These are phyloP conservation scores for Labrus mixtus DNA, from an alignment of 2,113 vertebrate genomes.

Conservation along the genomic window DNA sequence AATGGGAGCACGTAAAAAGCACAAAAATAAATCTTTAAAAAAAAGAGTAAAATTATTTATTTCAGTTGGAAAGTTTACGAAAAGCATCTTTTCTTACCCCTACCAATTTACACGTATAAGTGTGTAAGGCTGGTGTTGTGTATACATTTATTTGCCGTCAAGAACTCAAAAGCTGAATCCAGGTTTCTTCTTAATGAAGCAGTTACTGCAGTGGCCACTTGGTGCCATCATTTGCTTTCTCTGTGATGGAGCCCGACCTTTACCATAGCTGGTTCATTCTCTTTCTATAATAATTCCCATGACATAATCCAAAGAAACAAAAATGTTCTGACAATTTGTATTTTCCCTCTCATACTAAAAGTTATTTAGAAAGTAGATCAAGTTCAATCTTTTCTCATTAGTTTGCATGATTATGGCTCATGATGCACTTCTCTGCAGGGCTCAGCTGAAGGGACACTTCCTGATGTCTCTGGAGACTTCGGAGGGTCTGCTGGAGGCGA, in stretches of 20 bases:
- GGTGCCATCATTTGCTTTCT: neutral
- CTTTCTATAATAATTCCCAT: no score
- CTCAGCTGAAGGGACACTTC: slow-evolving; percentile 88
- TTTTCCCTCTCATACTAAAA: neutral
- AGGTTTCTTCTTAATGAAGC: neutral
- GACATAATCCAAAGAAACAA: neutral
- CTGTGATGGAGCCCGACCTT: neutral
- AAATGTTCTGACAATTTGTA: neutral
- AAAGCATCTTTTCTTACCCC: no score
- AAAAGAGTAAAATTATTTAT: no score
- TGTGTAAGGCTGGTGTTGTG: no score
- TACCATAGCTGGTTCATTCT: neutral
- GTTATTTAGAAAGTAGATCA: neutral
- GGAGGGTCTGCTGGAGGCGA: slow-evolving; percentile 88
- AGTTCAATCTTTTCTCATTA: neutral
- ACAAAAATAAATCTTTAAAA: no score
- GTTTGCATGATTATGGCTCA: neutral
- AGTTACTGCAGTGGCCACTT: neutral
- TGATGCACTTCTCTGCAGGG: slow-evolving; percentile 75
- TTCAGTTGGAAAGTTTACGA: no score
- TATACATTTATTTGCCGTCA: no score
- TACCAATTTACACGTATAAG: no score
- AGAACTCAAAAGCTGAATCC: neutral
- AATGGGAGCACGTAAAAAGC: no score
- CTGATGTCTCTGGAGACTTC: slow-evolving; percentile 92